Evolutionary conservation across 2,113 vertebrate species (phyloP), one percentile per base, ranked within the genome.

Genomic region (Leptocoma aspasia): DNA sequence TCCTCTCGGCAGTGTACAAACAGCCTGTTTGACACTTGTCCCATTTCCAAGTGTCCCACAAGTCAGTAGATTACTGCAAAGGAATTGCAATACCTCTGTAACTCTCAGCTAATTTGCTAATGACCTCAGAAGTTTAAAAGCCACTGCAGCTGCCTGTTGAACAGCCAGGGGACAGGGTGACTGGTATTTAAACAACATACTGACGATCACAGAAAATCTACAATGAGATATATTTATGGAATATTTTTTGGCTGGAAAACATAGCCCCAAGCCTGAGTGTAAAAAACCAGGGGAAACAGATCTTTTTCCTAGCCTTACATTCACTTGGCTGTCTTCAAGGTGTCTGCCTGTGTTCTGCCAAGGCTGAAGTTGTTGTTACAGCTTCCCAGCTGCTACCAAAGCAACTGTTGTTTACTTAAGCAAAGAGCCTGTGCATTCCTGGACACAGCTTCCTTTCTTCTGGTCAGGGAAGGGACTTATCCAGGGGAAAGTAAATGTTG

Each of bases 201-300:
- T 61, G 50, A 76, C 9, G 1, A 5, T 72, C 45, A 88, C 31
- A 87, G 50, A 86, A 94, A 87, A 90, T 82, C 72, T 92, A 68
- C n/a, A 41, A n/a, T 54, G 61, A 86, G 89, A 16, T 41, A 72
- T 30, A 57, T 56, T 70, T 89, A 78, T 70, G 56, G 57, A 79
- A 45, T 47, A 52, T 50, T 73, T 97, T 95, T 86, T 96, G 90
- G n/a, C 88, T 86, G 49, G 61, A 95, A 95, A 96, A 75, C 53
- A 63, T 28, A 91, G 60, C 41, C 69, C 64, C 69, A 60, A 61
- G 80, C 56, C 72, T 35, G 90, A 73, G 56, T 77, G 41, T 64
- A 49, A 93, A 83, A 65, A 82, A 90, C 72, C 16, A 93, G 56
- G 71, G 60, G 52, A 86, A 88, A 86, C 22, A 73, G 54, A 77